Percentiles rank a stretch among this genome's conserved stretches.
These are phyloP conservation scores for Pangasianodon gigas DNA, from an alignment of 2,113 vertebrate genomes.

Conservation along the genomic window DNA sequence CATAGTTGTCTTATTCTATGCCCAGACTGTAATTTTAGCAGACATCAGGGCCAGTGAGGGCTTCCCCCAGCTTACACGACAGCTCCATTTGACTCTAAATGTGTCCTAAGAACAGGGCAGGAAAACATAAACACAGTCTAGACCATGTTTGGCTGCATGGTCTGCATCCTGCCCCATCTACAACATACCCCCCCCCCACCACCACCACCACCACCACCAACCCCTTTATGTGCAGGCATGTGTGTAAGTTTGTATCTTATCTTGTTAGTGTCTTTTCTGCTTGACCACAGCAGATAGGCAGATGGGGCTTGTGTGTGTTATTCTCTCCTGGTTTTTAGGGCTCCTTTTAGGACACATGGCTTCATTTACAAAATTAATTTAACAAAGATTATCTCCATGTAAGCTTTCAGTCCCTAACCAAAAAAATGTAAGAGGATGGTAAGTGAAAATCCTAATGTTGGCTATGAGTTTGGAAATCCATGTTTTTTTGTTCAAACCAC, in stretches of 20 bases:
- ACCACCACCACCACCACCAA: too few species aligned
- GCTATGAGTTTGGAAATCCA: neutral
- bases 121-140: conserved; percentile 44
- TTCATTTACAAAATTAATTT: conserved; percentile 49
- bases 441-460: neutral
- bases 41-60: conserved; percentile 59
- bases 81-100: conserved; percentile 73
- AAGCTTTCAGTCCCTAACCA: conserved; percentile 10
- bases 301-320: neutral
- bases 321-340: neutral
- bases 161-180: conserved; percentile 1
- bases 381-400: conserved; percentile 46
- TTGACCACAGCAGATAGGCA: conserved; percentile 26
- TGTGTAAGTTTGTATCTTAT: conserved; percentile 31
- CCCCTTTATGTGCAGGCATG: conserved; percentile 4
- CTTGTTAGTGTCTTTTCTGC: neutral
- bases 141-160: conserved; percentile 29
- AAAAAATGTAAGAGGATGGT: conserved; percentile 11
- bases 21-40: conserved; percentile 47
- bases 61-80: conserved; percentile 74
- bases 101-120: conserved; percentile 64
- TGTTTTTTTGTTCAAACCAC: neutral
- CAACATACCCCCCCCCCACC: neutral
- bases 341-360: conserved; percentile 15
- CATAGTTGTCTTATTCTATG: neutral